Evolutionary conservation across 2,797 vertebrate species (phyloP).

Genomic region (Chelonia mydas): DNA sequence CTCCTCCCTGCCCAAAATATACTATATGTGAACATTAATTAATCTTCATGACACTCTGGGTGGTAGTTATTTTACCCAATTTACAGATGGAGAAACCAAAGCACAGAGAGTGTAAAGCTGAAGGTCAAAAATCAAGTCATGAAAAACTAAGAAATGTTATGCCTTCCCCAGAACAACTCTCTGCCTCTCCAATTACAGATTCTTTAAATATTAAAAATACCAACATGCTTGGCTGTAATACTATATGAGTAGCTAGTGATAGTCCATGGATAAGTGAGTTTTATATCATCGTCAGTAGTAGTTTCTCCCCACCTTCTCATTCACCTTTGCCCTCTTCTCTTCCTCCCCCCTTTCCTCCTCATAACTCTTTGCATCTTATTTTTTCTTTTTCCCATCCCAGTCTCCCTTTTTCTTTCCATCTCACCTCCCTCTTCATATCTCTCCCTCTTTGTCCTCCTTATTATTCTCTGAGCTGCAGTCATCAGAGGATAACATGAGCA

Average conservation of each 20-base stretch:
- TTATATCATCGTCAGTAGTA: not conserved
- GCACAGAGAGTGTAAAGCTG: not conserved
- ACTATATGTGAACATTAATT: not conserved
- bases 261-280: not conserved
- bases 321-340: too few species aligned
- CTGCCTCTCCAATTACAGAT: too few species aligned
- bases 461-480: not conserved
- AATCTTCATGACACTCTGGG: not conserved
- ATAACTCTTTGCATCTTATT: not conserved
- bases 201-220: too few species aligned
- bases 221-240: not conserved
- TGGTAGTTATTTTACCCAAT: not conserved
- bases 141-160: not conserved
- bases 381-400: not conserved
- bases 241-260: not conserved
- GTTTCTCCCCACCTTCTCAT: not conserved
- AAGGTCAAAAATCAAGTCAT: not conserved
- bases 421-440: not conserved
- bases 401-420: not conserved
- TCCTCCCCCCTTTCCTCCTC: too few species aligned
- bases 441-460: not conserved
- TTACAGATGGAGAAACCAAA: not conserved
- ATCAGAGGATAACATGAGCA: not conserved
- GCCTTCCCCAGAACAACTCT: not conserved
- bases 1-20: not conserved